Evolutionary conservation across 2,888 invertebrate species (phyloP).

Genomic region (Folsomia manolachei): DNA sequence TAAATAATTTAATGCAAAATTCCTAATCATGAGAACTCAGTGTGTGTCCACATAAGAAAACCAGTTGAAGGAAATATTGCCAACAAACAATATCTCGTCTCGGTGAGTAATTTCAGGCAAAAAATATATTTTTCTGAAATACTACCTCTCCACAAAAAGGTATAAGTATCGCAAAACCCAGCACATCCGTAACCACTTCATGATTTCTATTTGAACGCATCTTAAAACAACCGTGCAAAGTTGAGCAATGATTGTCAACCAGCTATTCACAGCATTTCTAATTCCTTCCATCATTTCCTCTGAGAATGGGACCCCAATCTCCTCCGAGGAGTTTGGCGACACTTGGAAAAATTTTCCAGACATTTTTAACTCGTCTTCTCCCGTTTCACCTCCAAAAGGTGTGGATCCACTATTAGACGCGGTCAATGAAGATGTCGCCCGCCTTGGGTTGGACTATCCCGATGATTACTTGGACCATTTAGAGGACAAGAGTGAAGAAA

Average conservation of each 20-base stretch:
- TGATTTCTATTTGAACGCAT: not conserved
- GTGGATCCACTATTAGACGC: constrained; percentile 28
- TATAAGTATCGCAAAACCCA: not conserved
- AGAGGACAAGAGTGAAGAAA: constrained; percentile 30
- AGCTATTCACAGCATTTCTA: constrained; percentile 16
- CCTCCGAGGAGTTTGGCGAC: not conserved
- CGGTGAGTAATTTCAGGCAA: too few relatives aligned
- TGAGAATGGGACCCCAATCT: not conserved
- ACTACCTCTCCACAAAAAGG: too few relatives aligned
- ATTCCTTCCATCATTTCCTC: constrained; percentile 19
- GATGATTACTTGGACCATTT: constrained; percentile 21
- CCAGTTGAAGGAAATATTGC: too few relatives aligned
- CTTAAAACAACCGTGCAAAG: too few relatives aligned
- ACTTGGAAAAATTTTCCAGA: not conserved
- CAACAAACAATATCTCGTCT: too few relatives aligned
- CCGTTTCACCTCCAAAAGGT: not conserved
- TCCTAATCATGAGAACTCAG: too few relatives aligned
- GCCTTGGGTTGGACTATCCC: constrained; percentile 14
- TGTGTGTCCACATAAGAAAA: too few relatives aligned
- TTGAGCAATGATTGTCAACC: constrained; percentile 23
- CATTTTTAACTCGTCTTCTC: not conserved
- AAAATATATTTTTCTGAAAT: too few relatives aligned
- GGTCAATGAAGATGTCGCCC: constrained; percentile 29
- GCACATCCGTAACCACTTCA: not conserved
- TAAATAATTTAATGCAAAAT: too few relatives aligned